A percentile compares a stretch with the other conserved stretches of the same genome.
phyloP scores from a whole-genome alignment of 2,797 vertebrate genomes.

The Paguma larvata region DNA sequence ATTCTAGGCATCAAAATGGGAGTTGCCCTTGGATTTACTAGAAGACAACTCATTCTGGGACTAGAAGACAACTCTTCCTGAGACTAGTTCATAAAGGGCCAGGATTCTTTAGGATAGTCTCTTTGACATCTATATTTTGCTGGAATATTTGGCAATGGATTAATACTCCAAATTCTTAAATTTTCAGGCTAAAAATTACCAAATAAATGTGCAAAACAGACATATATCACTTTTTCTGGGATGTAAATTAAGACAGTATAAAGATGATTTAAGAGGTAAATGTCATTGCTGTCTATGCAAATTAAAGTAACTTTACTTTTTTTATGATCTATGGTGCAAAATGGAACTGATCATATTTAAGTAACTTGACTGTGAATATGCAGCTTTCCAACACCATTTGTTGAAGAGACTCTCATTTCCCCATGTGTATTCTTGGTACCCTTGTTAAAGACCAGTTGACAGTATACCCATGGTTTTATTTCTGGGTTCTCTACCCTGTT shows the following conservation, averaged over 20 bases:
- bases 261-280: not conserved
- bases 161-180: not conserved
- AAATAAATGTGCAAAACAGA: not conserved
- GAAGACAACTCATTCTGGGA: not conserved
- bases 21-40: not conserved
- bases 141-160: not conserved
- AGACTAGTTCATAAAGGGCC: not conserved
- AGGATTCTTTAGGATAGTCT: not conserved
- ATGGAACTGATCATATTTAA: not conserved
- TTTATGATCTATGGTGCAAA: not conserved
- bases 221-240: not conserved
- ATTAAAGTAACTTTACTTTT: not conserved
- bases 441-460: not conserved
- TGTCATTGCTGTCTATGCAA: not conserved
- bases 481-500: not conserved
- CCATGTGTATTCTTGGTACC: not conserved
- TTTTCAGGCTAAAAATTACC: not conserved
- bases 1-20: not conserved
- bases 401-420: not conserved
- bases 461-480: not conserved
- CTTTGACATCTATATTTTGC: not conserved
- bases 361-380: not conserved
- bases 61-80: not conserved
- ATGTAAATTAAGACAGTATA: not conserved
- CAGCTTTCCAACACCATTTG: not conserved